Evolutionary conservation across 2,888 invertebrate genomes (phyloP), one percentile per base, ranked within the genome.

Genomic region (Gari tellinella): DNA sequence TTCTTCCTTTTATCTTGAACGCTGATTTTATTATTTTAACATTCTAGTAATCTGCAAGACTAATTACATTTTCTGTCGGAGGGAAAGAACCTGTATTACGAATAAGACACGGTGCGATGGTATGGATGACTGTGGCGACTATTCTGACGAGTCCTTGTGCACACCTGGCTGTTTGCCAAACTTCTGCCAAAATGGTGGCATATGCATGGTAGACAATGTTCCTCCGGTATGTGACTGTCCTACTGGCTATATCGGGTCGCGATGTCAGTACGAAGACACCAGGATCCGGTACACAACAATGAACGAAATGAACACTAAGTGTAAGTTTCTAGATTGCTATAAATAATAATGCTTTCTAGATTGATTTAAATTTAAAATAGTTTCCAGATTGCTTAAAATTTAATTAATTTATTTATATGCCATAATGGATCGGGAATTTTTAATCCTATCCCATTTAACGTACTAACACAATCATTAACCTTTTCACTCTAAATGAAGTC

Each of bases 151-250:
- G 56, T 77, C 74, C 43, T 31, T 81, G 23, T 87, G 87, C 68
- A 70, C 49, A 5, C 53, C 67, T 2, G 77, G 65, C 21, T 86
- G 85, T 55, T 64, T 72, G 23, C 55, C 51, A 40, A 80, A 78
- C 55, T 84, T 78, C 70, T 89, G 89, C 68, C 80, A 75, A 56
- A 85, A 86, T 73, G 82, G 82, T 21, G 86, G 84, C 31, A 64
- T 49, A 0, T 89, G 89, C 61, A 53, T 56, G 2, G 21, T 43
- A 1, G 66, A 52, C 23, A 53, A 57, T 8, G 67, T 53, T 25
- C 69, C 69, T 46, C 72, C 81, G 4, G 58, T 66, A 10, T 75
- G 62, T 40, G 80, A 55, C 38, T 82, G 82, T 65, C 45, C 76
- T 21, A 10, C 53, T 3, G 53, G 46, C n/a, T 63, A 65, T 46